Evolutionary conservation across 2,113 vertebrate genomes (phyloP).

Genomic region (Okapia johnstoni): DNA sequence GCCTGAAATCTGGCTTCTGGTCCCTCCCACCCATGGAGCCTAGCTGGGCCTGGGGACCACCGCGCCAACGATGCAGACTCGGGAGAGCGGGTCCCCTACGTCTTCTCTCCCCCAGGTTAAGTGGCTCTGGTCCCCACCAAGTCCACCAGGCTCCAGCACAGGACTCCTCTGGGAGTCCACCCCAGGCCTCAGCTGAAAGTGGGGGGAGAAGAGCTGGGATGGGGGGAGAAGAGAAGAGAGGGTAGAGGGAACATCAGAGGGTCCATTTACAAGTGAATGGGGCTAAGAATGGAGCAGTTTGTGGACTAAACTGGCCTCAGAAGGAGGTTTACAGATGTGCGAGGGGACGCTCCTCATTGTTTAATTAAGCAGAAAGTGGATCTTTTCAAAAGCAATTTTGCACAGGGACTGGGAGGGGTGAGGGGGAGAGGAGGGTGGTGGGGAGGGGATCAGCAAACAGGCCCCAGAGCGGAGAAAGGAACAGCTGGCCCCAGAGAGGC

Average conservation of each 20-base stretch:
- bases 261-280: conserved; percentile 94
- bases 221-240: conserved; percentile 67
- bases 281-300: conserved; percentile 95
- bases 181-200: conserved; percentile 77
- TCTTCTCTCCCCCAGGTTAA: neutral
- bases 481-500: conserved; percentile 89
- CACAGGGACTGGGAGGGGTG: conserved; percentile 82
- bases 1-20: neutral
- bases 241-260: conserved; percentile 69
- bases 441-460: conserved; percentile 86
- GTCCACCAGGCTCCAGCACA: conserved; percentile 19
- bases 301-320: conserved; percentile 93
- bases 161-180: conserved; percentile 64
- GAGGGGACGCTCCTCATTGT: conserved; percentile 88
- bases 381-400: conserved; percentile 92
- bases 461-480: conserved; percentile 83
- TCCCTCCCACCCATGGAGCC: neutral
- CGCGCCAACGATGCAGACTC: neutral
- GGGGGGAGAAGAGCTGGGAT: conserved; percentile 73
- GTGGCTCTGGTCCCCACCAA: neutral
- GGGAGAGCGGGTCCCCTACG: neutral
- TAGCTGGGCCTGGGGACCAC: neutral
- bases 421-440: conserved; percentile 68
- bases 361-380: conserved; percentile 90
- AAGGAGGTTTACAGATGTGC: conserved; percentile 99